Evolutionary conservation across 1,140 invertebrate species (phyloP), one percentile per base, ranked within the genome.

Genomic region (Drosophila tani): DNA sequence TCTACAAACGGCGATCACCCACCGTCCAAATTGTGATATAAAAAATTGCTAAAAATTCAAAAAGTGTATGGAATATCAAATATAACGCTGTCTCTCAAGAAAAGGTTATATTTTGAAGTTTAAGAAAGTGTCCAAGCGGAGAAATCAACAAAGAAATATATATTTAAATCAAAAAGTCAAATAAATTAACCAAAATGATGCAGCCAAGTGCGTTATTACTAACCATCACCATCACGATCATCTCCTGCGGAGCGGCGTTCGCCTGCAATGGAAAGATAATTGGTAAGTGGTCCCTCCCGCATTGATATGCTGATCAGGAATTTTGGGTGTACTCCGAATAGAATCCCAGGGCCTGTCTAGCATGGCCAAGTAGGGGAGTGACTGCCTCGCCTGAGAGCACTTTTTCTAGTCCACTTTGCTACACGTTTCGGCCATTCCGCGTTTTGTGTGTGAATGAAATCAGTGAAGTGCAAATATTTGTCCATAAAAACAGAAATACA

Each of bases 181-280:
- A 27, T 53, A 57, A 76, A 75, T 58, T 59, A 75, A 49, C 38
- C 64, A 87, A 77, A 58, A 86, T 68, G 83, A 80, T 91, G 82
- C 86, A 90, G 86, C 86, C 73, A 60, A 64, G 65, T 81, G 82
- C 71, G 46, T 41, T 90, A 58, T 53, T 83, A 53, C 58, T 90
- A 55, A 78, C 81, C 45, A 21, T 56, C 53, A 58, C 91, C 14
- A 53, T 91, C 73, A 69, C 82, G 58, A 75, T 84, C 59, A 60
- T 77, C 49, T 90, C 67, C 75, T 84, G 80, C 38, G 81, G 85
- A 77, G 71, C 77, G 64, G 80, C 82, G 43, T 70, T 82, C 24
- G 91, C 91, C 73, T 92, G 91, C 75, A 86, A 90, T 77, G 91
- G 91, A 74, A 92, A 90, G 79, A 77, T 92, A 73, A 85, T 91